Evolutionary conservation across 2,797 vertebrate genomes (phyloP).

Genomic region (Harpagifer antarcticus): DNA sequence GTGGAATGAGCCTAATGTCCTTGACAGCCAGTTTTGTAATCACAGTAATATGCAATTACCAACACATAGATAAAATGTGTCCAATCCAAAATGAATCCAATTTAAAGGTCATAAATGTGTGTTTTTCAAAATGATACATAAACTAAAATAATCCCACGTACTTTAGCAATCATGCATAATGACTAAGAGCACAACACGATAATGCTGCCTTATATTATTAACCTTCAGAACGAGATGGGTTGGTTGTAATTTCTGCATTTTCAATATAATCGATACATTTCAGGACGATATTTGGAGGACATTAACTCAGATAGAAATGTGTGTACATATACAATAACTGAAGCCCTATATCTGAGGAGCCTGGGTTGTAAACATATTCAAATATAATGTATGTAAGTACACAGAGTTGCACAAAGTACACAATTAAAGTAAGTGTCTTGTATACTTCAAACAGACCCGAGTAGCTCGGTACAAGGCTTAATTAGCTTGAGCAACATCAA

Average conservation of each 20-base stretch:
- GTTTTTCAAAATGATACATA: not conserved
- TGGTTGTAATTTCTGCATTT: not conserved
- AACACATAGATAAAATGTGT: not conserved
- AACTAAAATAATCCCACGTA: not conserved
- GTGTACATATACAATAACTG: slow-evolving; percentile 25
- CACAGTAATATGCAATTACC: not conserved
- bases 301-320: slow-evolving; percentile 1
- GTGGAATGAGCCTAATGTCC: slow-evolving; percentile 28
- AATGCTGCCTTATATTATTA: not conserved
- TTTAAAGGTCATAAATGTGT: not conserved
- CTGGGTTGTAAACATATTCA: slow-evolving; percentile 59
- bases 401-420: slow-evolving; percentile 47
- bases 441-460: slow-evolving; percentile 74
- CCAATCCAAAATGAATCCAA: not conserved
- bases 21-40: not conserved
- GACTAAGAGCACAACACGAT: not conserved
- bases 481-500: slow-evolving; percentile 79
- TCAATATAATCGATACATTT: slow-evolving; percentile 13
- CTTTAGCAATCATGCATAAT: not conserved
- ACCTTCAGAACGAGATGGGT: not conserved
- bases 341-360: slow-evolving; percentile 29
- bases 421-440: slow-evolving; percentile 58
- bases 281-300: slow-evolving; percentile 2
- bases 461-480: slow-evolving; percentile 62
- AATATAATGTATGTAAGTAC: slow-evolving; percentile 59